Evolutionary conservation across 2,797 vertebrate genomes (phyloP), one percentile per base, ranked within the genome.

Genomic region (Poecilia velifera): DNA sequence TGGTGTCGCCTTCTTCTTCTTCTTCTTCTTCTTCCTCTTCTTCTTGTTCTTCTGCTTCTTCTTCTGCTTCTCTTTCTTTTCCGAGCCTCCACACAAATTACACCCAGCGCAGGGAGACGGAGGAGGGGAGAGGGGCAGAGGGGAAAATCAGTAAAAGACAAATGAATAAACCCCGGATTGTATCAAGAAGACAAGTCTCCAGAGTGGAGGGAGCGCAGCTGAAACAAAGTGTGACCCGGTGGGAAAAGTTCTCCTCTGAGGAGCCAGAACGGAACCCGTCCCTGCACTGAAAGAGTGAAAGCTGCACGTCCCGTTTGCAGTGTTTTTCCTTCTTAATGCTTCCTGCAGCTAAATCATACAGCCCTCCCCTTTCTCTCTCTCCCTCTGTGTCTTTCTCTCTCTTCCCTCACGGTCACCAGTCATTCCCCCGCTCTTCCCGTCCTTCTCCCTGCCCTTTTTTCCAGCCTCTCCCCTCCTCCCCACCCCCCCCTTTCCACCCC

Each of bases 311-410:
- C 93, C 91, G 95, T 91, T 88, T 81, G 94, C 88, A 92, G 77
- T 90, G 90, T 90, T 94, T 85, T 89, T 93, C 91, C 94, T 94
- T 94, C 91, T 93, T 95, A 96, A 96, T 95, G 96, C 95, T 97
- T 97, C 96, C 96, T 96, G 92, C 96, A 94, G 95, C 95, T 88
- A 90, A 93, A 95, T 95, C 95, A 92, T 84, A 95, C 95, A 96
- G 96, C 96, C 97, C 96, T 96, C 96, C 97, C 96, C 89, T 76
- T 86, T 64, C 80, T 79, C 93, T 74, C 53, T 55, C 64, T 71
- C 34, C 55, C 76, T 73, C 77, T 43, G 73, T 74, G 71, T 74
- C 82, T 72, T 94, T 91, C 76, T 70, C 81, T 83, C 80, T 81
- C 92, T 94, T 94, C 94, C 89, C 89, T 90, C 90, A 87, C 91